Evolutionary conservation across 2,113 vertebrate species (phyloP).

Genomic region (Pipa parva): DNA sequence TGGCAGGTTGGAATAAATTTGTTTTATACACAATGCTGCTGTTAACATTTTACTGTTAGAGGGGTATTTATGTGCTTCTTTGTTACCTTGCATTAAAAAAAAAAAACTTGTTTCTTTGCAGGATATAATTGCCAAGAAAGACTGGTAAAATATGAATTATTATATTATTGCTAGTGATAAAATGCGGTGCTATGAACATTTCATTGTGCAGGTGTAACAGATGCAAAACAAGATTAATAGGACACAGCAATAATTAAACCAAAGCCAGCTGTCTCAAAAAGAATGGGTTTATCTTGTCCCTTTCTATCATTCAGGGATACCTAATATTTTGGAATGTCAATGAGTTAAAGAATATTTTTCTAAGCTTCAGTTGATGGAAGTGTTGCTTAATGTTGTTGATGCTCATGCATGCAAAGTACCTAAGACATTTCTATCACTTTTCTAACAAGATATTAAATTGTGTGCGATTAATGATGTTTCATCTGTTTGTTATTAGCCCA

Average conservation of each 20-base stretch:
- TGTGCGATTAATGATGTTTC: no score
- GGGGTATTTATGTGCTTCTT: slow-evolving; percentile 45
- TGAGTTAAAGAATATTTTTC: slow-evolving; percentile 26
- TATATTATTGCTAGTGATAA: slow-evolving; percentile 58
- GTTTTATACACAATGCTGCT: slow-evolving; percentile 3
- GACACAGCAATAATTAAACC: slow-evolving; percentile 64
- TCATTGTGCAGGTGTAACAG: slow-evolving; percentile 59
- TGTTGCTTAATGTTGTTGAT: background rate
- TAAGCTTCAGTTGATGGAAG: slow-evolving; percentile 7
- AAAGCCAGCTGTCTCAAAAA: slow-evolving; percentile 52
- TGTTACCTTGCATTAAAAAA: slow-evolving; percentile 48
- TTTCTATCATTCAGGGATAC: slow-evolving; percentile 53
- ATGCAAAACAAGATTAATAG: slow-evolving; percentile 63
- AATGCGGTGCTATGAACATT: slow-evolving; percentile 51
- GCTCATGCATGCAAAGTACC: slow-evolving; percentile 12
- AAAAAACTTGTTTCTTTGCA: slow-evolving; percentile 49
- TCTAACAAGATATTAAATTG: background rate
- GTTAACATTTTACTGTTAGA: slow-evolving; percentile 42
- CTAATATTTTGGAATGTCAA: slow-evolving; percentile 49
- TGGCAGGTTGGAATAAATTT: slow-evolving; percentile 16
- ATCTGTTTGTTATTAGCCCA: no score
- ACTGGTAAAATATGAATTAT: slow-evolving; percentile 64
- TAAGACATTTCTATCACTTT: slow-evolving; percentile 8
- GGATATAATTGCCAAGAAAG: slow-evolving; percentile 55
- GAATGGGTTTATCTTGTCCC: slow-evolving; percentile 50